Evolutionary conservation across 2,888 invertebrate species (phyloP).

Genomic region (Gymnoscelis rufifasciata): DNA sequence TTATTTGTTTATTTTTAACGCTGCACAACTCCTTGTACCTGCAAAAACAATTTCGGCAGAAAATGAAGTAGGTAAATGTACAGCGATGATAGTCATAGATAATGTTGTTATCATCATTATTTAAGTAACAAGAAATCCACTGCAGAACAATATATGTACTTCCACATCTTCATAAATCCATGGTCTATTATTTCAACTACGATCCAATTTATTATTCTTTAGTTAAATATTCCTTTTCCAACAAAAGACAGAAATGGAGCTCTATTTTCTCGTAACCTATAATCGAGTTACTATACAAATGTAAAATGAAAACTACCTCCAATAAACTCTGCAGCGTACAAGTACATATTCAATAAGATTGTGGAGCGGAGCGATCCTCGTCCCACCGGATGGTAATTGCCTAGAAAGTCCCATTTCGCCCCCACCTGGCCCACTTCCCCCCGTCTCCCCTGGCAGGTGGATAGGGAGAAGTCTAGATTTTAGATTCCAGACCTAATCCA

Average conservation of each 20-base stretch:
- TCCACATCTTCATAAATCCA: no score
- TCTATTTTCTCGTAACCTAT: slow-evolving; percentile 1
- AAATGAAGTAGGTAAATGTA: no score
- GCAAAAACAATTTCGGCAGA: no score
- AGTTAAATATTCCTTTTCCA: no score
- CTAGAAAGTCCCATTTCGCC: slow-evolving; percentile 60
- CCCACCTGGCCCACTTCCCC: slow-evolving; percentile 31
- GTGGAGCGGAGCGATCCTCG: slow-evolving; percentile 37
- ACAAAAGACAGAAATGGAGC: background rate
- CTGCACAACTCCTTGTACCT: no score
- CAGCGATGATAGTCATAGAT: no score
- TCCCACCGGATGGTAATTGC: slow-evolving; percentile 62
- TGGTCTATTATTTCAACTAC: no score
- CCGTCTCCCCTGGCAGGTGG: slow-evolving; percentile 17
- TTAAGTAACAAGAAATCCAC: no score
- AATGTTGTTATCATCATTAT: no score
- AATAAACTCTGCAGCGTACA: slow-evolving; percentile 22
- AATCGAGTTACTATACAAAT: slow-evolving; percentile 2
- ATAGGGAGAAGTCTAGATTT: slow-evolving; percentile 44
- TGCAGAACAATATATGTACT: no score
- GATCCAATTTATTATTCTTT: no score
- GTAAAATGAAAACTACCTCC: slow-evolving; percentile 16
- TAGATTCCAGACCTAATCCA: slow-evolving; percentile 54
- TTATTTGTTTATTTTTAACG: no score
- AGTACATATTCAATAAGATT: slow-evolving; percentile 41